phyloP scores from a whole-genome alignment of 2,113 vertebrate genomes.

The Poeciliopsis prolifica region DNA sequence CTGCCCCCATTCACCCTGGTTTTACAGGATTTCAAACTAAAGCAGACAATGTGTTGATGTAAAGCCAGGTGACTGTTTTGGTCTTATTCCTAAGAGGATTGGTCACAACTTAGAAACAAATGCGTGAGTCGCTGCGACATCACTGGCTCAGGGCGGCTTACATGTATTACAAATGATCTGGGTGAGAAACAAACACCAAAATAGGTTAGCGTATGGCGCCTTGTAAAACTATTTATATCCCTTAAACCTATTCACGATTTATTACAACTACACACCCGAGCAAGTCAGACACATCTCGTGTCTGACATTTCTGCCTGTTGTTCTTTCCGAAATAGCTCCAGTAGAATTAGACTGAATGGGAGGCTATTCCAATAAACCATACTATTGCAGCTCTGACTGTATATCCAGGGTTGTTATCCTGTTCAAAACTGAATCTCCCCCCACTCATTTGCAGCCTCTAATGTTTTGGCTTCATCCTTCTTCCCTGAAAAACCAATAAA shows the following conservation, averaged over 20 bases:
- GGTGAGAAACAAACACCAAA: neutral
- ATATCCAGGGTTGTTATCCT: too few relatives aligned
- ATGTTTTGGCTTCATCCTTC: too few relatives aligned
- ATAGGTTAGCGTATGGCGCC: neutral
- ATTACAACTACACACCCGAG: neutral
- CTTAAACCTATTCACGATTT: neutral
- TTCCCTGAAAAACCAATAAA: too few relatives aligned
- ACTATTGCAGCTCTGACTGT: too few relatives aligned
- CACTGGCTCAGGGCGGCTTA: conserved; percentile 14
- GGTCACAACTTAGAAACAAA: conserved; percentile 46
- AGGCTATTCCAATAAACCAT: too few relatives aligned
- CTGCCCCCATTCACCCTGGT: neutral
- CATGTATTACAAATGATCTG: neutral
- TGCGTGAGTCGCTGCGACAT: conserved; percentile 21
- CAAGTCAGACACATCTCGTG: too few relatives aligned
- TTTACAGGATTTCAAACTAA: conserved; percentile 26
- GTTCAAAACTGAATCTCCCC: too few relatives aligned
- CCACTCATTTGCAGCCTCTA: too few relatives aligned
- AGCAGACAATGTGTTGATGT: conserved; percentile 52
- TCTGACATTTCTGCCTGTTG: too few relatives aligned
- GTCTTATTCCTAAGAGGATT: conserved; percentile 77
- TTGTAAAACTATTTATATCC: neutral
- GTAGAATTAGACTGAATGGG: too few relatives aligned
- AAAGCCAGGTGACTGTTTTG: conserved; percentile 53
- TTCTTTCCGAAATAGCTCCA: too few relatives aligned